Base-by-base conservation (phyloP, 2,888 invertebrate genomes). In the Eupsilia transversa region DNA sequence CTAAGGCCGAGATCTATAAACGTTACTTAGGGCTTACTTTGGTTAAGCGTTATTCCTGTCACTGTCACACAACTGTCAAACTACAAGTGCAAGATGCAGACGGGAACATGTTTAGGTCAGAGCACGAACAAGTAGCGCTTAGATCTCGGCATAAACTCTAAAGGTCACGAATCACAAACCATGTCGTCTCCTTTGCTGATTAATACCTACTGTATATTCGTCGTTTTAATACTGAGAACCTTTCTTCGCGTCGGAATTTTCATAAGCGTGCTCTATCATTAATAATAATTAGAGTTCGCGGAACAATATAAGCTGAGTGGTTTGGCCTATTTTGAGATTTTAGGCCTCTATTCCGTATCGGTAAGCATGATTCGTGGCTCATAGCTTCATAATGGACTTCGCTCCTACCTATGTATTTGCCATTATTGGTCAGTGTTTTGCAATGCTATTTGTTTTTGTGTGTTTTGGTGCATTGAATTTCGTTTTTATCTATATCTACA, bases 281-380 rank as follows among this genome's bases (percentile, higher is more conserved):
- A 94, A 95, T 96, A 94, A 94, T 94, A 94, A 96, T 96, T 94
- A 94, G 91, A 90, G 89, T 90, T 89, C 90, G 91, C 87, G 89
- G 91, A 90, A 92, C 92, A 92, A 94, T 94, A 93, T 92, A 89
- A 89, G 87, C 92, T 91, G 91, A 96, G 95, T 94, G 95, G 92
- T 89, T 89, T 90, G 93, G 83, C 92, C 94, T 92, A 94, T 92
- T 93, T 93, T 68, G 27, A 57, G 83, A 92, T 91, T 87, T 90
- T 88, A 77, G 86, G 90, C 78, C 74, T 82, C 67, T 89, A 93
- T 93, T 94, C 86, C 87, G 87, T 93, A 87, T 90, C 54, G 60
- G 33, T 65, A 38, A 33, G n/a, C n/a, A n/a, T n/a, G n/a, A n/a
- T n/a, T 52, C 41, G 30, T 54, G n/a, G 43, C n/a, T 59, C 27